Conservation (phyloP, 2,888 invertebrate species). For the Meteorus colon region DNA sequence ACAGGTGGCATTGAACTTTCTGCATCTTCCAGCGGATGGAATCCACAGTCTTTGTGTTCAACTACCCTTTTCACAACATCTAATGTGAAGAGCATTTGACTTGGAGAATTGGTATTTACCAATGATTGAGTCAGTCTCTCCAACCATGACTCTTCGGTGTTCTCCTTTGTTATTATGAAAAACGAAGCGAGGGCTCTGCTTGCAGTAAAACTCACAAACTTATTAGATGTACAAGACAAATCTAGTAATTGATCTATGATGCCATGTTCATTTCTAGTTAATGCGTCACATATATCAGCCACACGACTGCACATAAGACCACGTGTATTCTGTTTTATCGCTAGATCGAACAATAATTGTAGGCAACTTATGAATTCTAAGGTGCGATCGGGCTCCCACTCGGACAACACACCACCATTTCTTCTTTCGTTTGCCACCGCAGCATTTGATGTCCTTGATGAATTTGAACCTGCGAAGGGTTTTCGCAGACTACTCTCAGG, state of each 20-base stretch:
- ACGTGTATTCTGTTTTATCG: constrained; percentile 87
- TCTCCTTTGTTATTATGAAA: constrained; percentile 87
- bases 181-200: constrained; percentile 88
- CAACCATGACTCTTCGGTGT: constrained; percentile 86
- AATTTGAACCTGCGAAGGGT: constrained; percentile 80
- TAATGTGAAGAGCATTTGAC: constrained; percentile 87
- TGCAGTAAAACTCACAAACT: constrained; percentile 87
- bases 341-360: constrained; percentile 88
- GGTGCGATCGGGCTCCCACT: constrained; percentile 81
- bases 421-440: background rate
- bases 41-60: constrained; percentile 89
- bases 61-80: constrained; percentile 90
- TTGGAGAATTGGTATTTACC: constrained; percentile 74
- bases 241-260: constrained; percentile 89
- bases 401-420: constrained; percentile 68
- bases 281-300: constrained; percentile 85
- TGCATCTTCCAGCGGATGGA: constrained; percentile 84
- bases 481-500: constrained; percentile 82
- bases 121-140: constrained; percentile 85
- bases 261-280: constrained; percentile 87
- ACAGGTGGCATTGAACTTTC: constrained; percentile 65
- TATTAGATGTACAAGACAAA: constrained; percentile 84
- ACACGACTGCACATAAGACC: constrained; percentile 88
- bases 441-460: constrained; percentile 73
- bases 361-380: constrained; percentile 88